phyloP scores from a whole-genome alignment of 2,797 vertebrate species.

The Semaprochilodus insignis region DNA sequence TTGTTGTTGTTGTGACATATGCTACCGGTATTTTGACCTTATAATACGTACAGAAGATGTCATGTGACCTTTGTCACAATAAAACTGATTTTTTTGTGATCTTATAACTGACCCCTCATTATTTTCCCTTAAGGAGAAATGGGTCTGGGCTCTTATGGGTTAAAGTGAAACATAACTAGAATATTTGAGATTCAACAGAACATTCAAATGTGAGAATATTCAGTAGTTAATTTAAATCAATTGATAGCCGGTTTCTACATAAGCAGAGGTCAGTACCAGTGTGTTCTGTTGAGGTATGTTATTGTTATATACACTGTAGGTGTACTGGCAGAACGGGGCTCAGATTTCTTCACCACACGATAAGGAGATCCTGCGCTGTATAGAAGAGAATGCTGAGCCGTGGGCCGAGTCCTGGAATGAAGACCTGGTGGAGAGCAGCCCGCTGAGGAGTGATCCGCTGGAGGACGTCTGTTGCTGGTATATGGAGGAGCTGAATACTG shows the following conservation, averaged over 20 bases:
- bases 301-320: constrained; percentile 72
- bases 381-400: constrained; percentile 88
- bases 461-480: constrained; percentile 83
- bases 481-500: constrained; percentile 86
- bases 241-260: neutral
- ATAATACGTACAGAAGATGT: too few relatives aligned
- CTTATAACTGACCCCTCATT: too few relatives aligned
- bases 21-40: too few relatives aligned
- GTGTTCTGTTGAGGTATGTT: neutral
- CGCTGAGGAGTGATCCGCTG: constrained; percentile 85
- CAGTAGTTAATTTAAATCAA: too few relatives aligned
- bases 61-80: too few relatives aligned
- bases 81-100: too few relatives aligned
- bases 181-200: too few relatives aligned
- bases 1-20: too few relatives aligned
- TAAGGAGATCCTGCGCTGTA: constrained; percentile 88
- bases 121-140: too few relatives aligned
- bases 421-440: constrained; percentile 81
- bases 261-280: neutral
- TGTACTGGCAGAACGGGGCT: constrained; percentile 94
- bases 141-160: too few relatives aligned
- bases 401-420: constrained; percentile 92
- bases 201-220: too few relatives aligned
- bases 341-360: constrained; percentile 93
- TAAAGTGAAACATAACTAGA: too few relatives aligned